phyloP scores from a whole-genome alignment of 2,113 vertebrate genomes.

The Brachirus orientalis region DNA sequence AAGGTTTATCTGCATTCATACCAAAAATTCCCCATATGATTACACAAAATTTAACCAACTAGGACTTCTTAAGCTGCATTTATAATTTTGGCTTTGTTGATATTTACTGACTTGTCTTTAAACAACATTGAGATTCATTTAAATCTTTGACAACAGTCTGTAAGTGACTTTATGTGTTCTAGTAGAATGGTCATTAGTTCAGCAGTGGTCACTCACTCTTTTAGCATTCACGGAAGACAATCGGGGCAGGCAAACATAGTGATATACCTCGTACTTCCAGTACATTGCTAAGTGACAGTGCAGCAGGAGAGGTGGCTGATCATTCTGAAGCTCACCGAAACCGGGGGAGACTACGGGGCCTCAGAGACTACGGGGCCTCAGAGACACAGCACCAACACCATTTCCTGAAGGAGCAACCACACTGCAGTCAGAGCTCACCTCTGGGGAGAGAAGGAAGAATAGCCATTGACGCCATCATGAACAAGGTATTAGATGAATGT shows the following conservation, averaged over 20 bases:
- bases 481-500: no score
- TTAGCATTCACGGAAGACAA: constrained; percentile 30
- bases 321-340: constrained; percentile 21
- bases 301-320: constrained; percentile 25
- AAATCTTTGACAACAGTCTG: neutral
- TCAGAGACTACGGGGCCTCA: constrained; percentile 48
- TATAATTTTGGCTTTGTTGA: neutral
- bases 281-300: constrained; percentile 52
- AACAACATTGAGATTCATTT: neutral
- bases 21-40: constrained; percentile 1
- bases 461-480: constrained; percentile 18
- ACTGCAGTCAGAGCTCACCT: constrained; percentile 83
- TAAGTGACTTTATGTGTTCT: constrained; percentile 9
- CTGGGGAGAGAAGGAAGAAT: constrained; percentile 72
- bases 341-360: constrained; percentile 10
- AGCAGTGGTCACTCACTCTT: constrained; percentile 20
- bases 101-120: constrained; percentile 1
- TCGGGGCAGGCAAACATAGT: constrained; percentile 28
- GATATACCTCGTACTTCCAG: constrained; percentile 10
- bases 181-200: constrained; percentile 32
- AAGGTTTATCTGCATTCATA: constrained; percentile 4
- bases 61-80: neutral
- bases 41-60: constrained; percentile 7
- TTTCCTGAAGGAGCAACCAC: constrained; percentile 79
- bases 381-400: constrained; percentile 78